These are phyloP conservation scores for Selene dorsalis DNA, from an alignment of 2,797 vertebrate species.

Conservation along the genomic window DNA sequence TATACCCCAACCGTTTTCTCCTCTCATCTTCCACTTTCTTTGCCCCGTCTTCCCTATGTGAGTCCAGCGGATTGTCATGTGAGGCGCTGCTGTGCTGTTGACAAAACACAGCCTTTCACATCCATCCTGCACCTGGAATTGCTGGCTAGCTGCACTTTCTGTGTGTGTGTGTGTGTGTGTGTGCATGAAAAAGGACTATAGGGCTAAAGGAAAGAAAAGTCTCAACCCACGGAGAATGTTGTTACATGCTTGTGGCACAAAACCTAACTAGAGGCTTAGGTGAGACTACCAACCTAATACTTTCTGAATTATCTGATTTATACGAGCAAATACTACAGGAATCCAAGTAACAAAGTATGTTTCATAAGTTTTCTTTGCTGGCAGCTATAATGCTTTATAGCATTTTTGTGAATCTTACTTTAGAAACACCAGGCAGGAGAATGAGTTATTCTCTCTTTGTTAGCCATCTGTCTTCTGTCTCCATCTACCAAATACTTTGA, in stretches of 20 bases:
- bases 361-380: neutral
- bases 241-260: neutral
- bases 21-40: constrained; percentile 49
- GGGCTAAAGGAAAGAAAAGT: constrained; percentile 18
- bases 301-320: neutral
- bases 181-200: constrained; percentile 2
- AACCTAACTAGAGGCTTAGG: neutral
- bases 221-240: neutral
- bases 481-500: neutral
- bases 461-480: neutral
- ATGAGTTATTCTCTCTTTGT: too few species aligned
- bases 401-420: neutral
- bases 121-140: constrained; percentile 73
- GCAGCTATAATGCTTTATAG: neutral
- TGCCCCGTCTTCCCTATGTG: constrained; percentile 34
- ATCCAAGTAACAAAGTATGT: neutral
- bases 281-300: neutral
- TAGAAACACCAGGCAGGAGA: constrained; percentile 9
- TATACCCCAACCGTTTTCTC: constrained; percentile 5
- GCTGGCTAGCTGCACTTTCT: constrained; percentile 36
- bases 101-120: constrained; percentile 75
- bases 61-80: constrained; percentile 61
- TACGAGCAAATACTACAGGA: neutral
- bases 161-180: neutral
- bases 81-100: constrained; percentile 75